Conservation (phyloP, 1,140 invertebrate species). For the Zaprionus kolodkinae region DNA sequence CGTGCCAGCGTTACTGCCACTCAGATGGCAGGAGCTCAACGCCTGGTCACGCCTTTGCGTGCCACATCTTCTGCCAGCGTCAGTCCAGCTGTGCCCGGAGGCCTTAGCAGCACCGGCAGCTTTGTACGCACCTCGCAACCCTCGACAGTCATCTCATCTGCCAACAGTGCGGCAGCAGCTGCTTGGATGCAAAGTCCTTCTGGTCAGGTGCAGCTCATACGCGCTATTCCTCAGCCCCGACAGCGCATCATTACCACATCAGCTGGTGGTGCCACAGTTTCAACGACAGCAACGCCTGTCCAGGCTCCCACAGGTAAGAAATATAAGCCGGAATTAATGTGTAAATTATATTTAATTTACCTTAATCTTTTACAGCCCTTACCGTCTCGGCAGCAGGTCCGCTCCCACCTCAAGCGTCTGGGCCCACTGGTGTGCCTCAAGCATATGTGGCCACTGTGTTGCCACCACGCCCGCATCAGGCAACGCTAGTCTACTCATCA, state of each 20-base stretch:
- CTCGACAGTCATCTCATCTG: slow-evolving; percentile 79
- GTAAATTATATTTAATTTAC: neutral
- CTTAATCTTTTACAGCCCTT: slow-evolving; percentile 24
- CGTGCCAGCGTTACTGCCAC: slow-evolving; percentile 76
- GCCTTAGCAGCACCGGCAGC: slow-evolving; percentile 56
- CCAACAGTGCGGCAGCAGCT: slow-evolving; percentile 60
- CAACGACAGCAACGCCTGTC: slow-evolving; percentile 61
- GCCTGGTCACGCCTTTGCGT: slow-evolving; percentile 71
- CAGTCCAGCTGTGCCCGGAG: slow-evolving; percentile 49
- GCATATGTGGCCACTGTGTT: slow-evolving; percentile 81
- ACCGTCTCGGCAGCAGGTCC: slow-evolving; percentile 58
- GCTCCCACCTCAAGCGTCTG: slow-evolving; percentile 40
- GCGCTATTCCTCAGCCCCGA: slow-evolving; percentile 74
- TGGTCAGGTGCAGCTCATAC: slow-evolving; percentile 78
- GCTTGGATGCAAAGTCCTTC: slow-evolving; percentile 80
- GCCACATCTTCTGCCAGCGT: slow-evolving; percentile 70
- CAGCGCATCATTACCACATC: slow-evolving; percentile 81
- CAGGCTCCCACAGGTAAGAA: slow-evolving; percentile 61
- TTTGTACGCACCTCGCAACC: slow-evolving; percentile 78
- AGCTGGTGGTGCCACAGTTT: slow-evolving; percentile 53
- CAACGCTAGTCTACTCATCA: slow-evolving; percentile 80
- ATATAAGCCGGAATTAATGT: neutral
- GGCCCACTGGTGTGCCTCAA: slow-evolving; percentile 61
- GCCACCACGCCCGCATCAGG: slow-evolving; percentile 79
- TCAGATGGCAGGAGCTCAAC: slow-evolving; percentile 70